Evolutionary conservation across 2,888 invertebrate species (phyloP), one percentile per base, ranked within the genome.

Genomic region (Synergus japonicus): DNA sequence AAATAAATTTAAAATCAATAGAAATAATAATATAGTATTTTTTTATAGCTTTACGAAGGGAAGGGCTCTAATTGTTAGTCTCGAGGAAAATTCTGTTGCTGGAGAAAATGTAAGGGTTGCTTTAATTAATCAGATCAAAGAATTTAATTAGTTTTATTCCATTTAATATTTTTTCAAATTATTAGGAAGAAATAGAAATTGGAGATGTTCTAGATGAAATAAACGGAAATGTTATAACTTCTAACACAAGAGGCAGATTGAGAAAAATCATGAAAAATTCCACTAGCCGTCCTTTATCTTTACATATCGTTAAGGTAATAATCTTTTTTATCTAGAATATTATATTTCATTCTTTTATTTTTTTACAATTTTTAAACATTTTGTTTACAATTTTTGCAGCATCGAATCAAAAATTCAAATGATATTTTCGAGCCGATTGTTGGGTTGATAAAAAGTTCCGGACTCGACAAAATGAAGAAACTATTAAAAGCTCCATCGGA

Each of bases 131-230:
- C n/a, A 79, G 60, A 60, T 58, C 43, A 76, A 41, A 7, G 5
- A n/a, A 65, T 78, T 29, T 12, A 58, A 4, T 78, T 60, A 69
- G 63, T 22, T 66, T 69, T 79, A 76, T 63, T 29, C 4, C 0
- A 63, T 5, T 12, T 37, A n/a, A 13, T 22, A 8, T 66, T 43
- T 43, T 44, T n/a, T 7, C 4, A 8, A 65, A 29, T 7, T 54
- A 58, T 37, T 66, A 95, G 95, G 93, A 93, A 79, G 94, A 94
- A 87, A 93, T 95, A 63, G 92, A 93, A 87, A 89, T 94, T 54
- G 95, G 95, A 7, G 95, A 95, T 89, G 91, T 95, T 37, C 88
- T 96, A 77, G 95, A 95, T 86, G 94, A 94, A 85, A 92, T 95
- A 85, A 95, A 95, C 89, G 94, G 93, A n/a, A 92, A 92, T 78